Evolutionary conservation across 2,797 vertebrate species (phyloP).

Genomic region (Fratercula arctica): DNA sequence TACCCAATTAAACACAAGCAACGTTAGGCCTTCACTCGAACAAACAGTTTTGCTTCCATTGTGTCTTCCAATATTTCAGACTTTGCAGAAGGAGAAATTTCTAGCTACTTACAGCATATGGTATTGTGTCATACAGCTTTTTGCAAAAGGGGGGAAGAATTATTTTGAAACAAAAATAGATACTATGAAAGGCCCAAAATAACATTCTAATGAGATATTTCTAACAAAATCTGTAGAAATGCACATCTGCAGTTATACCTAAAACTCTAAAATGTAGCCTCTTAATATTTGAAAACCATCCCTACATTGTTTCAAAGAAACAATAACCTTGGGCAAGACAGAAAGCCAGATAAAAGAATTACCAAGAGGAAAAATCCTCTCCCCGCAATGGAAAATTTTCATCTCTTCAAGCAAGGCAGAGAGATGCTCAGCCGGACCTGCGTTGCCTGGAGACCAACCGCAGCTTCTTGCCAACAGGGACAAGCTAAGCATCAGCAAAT

Average conservation of each 20-base stretch:
- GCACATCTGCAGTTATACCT: neutral
- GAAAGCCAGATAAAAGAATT: conserved; percentile 42
- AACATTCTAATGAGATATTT: neutral
- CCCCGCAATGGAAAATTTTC: conserved; percentile 79
- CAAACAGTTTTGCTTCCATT: neutral
- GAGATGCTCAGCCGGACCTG: conserved; percentile 55
- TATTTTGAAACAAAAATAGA: neutral
- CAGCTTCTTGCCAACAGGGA: conserved; percentile 58
- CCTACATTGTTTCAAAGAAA: neutral
- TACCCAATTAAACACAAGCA: neutral
- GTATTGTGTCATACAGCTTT: neutral
- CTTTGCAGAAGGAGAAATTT: neutral
- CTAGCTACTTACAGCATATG: neutral
- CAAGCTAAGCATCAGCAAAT: conserved; percentile 33
- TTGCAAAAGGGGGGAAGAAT: neutral
- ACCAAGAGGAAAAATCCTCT: conserved; percentile 65
- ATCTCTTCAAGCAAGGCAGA: conserved; percentile 67
- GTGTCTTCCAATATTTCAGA: neutral
- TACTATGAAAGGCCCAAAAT: neutral
- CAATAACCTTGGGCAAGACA: conserved; percentile 5
- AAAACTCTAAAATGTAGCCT: neutral
- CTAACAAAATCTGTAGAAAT: neutral
- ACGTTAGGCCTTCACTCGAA: neutral
- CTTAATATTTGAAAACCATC: neutral
- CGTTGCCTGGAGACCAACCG: conserved; percentile 67